Percentiles rank a stretch among this genome's conserved stretches.
These are phyloP conservation scores for Falco punctatus DNA, from an alignment of 2,113 vertebrate species.

Conservation along the genomic window DNA sequence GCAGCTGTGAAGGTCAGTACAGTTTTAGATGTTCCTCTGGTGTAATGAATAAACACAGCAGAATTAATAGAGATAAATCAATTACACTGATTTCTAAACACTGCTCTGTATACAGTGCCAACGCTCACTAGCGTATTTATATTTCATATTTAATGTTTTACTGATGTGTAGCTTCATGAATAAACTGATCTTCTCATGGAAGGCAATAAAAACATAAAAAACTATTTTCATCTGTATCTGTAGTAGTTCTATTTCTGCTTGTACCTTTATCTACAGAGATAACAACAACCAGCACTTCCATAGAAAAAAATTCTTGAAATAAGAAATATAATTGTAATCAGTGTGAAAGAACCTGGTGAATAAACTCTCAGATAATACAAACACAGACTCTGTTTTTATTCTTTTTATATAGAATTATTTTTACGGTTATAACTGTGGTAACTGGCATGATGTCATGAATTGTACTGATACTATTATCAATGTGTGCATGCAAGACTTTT, in stretches of 20 bases:
- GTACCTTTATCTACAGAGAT: not conserved
- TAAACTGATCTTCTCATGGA: not conserved
- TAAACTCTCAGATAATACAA: not conserved
- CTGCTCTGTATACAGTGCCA: not conserved
- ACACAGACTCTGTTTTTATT: not conserved
- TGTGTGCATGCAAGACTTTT: not conserved
- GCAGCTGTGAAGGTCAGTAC: not conserved
- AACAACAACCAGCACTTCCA: slow-evolving; percentile 31
- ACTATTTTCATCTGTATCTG: not conserved
- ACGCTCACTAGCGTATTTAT: not conserved
- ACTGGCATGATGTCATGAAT: not conserved
- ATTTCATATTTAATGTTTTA: not conserved
- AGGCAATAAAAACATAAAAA: not conserved
- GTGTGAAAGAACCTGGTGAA: slow-evolving; percentile 37
- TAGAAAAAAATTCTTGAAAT: slow-evolving; percentile 16
- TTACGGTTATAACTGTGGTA: not conserved
- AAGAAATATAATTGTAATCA: not conserved
- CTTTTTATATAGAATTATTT: slow-evolving; percentile 11
- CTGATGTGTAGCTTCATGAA: not conserved
- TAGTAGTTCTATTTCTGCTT: slow-evolving; percentile 24
- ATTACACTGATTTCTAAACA: not conserved
- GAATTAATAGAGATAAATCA: not conserved
- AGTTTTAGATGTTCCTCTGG: not conserved
- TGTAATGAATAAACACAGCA: not conserved
- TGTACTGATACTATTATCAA: not conserved